phyloP scores from a whole-genome alignment of 2,113 vertebrate genomes.

The Neolamprologus variostigma region DNA sequence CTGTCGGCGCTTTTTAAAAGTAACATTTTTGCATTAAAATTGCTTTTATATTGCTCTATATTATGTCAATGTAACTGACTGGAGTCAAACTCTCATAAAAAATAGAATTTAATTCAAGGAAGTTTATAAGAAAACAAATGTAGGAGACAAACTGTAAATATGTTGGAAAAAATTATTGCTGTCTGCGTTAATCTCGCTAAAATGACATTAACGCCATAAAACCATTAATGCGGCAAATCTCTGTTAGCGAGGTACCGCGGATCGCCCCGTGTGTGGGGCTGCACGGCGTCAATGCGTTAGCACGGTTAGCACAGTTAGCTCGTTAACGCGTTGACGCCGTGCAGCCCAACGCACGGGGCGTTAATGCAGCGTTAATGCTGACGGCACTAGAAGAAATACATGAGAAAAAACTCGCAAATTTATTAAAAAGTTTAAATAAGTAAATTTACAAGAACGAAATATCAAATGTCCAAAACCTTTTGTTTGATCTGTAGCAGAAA shows the following conservation, averaged over 20 bases:
- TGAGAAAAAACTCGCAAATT: background rate
- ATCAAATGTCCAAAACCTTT: background rate
- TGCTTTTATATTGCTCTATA: background rate
- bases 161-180: background rate
- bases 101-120: background rate
- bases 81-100: background rate
- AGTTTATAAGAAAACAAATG: background rate
- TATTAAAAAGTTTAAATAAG: background rate
- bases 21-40: background rate
- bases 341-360: accelerated
- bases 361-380: background rate
- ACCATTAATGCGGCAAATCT: accelerated
- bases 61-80: background rate
- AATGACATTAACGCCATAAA: accelerated
- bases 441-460: accelerated
- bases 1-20: accelerated
- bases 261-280: background rate
- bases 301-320: background rate
- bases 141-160: background rate
- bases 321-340: accelerated
- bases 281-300: accelerated
- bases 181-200: accelerated
- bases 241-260: accelerated
- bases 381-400: background rate
- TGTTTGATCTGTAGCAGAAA: background rate